phyloP scores from a whole-genome alignment of 2,113 vertebrate species.

The Tonatia bakeri region DNA sequence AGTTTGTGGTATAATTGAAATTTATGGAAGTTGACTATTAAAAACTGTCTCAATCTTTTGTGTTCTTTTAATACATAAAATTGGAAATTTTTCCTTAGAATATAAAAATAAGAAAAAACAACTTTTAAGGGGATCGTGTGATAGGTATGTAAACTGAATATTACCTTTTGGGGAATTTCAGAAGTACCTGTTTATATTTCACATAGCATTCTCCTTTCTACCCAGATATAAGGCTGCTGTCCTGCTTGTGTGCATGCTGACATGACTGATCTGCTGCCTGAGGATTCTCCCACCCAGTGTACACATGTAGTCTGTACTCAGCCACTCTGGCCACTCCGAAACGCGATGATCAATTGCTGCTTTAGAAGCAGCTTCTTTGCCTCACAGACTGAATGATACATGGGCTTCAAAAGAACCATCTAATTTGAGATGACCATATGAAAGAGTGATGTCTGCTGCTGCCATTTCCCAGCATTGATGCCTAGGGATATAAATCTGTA shows the following conservation, averaged over 20 bases:
- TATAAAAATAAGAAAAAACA: neutral
- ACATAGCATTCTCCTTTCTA: neutral
- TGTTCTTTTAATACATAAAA: neutral
- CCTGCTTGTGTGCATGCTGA: neutral
- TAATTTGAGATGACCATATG: neutral
- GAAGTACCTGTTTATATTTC: neutral
- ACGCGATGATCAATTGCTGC: neutral
- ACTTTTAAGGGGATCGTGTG: neutral
- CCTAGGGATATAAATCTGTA: neutral
- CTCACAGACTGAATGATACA: neutral
- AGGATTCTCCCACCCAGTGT: neutral
- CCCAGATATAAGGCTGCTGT: rapidly evolving
- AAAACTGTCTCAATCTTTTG: neutral
- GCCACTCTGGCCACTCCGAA: neutral
- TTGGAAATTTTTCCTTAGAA: neutral
- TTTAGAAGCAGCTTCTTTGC: neutral
- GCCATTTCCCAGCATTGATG: neutral
- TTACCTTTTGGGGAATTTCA: neutral
- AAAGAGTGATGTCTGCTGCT: neutral
- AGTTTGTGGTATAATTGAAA: neutral
- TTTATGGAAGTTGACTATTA: neutral
- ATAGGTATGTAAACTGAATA: neutral
- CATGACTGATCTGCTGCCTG: neutral
- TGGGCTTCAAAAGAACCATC: neutral
- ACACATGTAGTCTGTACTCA: neutral